These are phyloP conservation scores for Lucifuga dentata DNA, from an alignment of 2,113 vertebrate species.

Conservation along the genomic window DNA sequence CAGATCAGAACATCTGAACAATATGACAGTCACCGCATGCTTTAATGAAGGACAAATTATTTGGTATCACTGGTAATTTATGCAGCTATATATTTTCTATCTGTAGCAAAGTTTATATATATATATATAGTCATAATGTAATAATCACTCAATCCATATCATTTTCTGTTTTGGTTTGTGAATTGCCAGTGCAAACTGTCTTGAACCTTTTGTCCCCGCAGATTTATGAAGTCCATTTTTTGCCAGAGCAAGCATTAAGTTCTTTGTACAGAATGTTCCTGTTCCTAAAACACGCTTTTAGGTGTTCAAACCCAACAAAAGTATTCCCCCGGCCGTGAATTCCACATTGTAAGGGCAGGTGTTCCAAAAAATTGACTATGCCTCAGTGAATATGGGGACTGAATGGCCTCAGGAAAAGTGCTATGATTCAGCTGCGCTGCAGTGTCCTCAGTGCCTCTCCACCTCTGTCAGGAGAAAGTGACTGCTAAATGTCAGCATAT, in stretches of 20 bases:
- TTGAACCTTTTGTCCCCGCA: background rate
- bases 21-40: no score
- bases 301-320: conserved; percentile 26
- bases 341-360: conserved; percentile 40
- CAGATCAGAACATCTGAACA: no score
- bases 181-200: background rate
- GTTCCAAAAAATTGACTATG: conserved; percentile 46
- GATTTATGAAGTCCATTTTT: background rate
- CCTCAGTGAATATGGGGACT: conserved; percentile 49
- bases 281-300: conserved; percentile 3
- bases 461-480: conserved; percentile 26
- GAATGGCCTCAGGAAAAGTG: conserved; percentile 54
- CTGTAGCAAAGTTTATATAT: background rate
- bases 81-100: background rate
- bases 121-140: background rate
- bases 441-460: conserved; percentile 21
- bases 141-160: background rate
- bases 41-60: background rate
- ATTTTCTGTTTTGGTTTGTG: background rate
- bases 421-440: conserved; percentile 18
- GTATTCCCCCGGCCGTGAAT: conserved; percentile 32
- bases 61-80: background rate
- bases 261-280: conserved; percentile 10
- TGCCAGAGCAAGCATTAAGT: background rate
- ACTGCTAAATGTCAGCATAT: conserved; percentile 58